Base-by-base conservation (phyloP, 2,888 invertebrate genomes). In the Calephelis perditalis region DNA sequence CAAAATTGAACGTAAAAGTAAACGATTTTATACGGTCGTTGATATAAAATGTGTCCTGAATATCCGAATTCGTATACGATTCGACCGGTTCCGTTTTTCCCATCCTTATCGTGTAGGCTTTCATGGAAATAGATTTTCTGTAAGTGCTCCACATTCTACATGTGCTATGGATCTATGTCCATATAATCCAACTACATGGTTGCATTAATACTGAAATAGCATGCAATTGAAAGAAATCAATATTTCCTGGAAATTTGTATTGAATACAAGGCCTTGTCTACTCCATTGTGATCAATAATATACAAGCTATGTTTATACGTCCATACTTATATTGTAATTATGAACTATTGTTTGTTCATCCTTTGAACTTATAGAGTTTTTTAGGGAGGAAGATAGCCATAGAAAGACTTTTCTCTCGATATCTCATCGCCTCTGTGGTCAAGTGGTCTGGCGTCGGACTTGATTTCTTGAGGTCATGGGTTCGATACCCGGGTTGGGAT, bases 161-260 rank as follows among this genome's bases (percentile, higher is more conserved):
- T 44, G 37, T 44, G 43, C 26, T 36, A 11, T n/a, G 35, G 26
- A 35, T 37, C 44, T 35, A 10, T 12, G 15, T 26, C 56, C 36
- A 54, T 54, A 35, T 54, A 54, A 54, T 54, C 52, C 26, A 49
- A 49, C 49, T 54, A 36, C 47, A 52, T 52, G 46, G 15, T 49
- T 57, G 56, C 61, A 56, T 66, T 61, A 62, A 63, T 60, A 62
- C 58, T 58, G 44, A 57, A 61, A 56, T 57, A 56, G 60, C 57
- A 63, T 63, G 63, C 64, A 62, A 60, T 58, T 58, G 49, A 59
- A 37, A 58, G 46, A 60, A 64, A 64, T 63, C 64, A 56, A 66
- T 62, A 62, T 44, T 54, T 54, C 52, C 35, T 54, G 52, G 52
- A 54, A 54, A 35, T 54, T 54, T 35, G 35, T 35, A 54, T 54